Base-by-base conservation (phyloP, 2,888 invertebrate genomes). In the Atethmia centrago region DNA sequence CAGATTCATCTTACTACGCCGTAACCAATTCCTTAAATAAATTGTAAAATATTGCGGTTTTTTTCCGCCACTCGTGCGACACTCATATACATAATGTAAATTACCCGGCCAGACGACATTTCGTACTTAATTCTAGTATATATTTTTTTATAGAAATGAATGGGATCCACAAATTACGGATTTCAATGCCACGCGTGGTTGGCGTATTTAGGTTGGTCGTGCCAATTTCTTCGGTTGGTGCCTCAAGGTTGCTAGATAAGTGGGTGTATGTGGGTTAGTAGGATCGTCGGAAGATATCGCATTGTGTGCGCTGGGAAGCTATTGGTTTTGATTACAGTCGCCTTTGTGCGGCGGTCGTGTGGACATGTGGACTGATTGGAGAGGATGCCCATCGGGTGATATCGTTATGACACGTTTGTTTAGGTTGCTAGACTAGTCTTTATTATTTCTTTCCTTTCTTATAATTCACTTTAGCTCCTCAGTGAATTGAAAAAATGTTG, bases 71-170 rank as follows among this genome's bases (percentile, higher is more conserved):
- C 31, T 80, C 82, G 72, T 61, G 72, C 73, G 83, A 78, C 74
- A 64, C 67, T 76, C 80, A 63, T 81, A 78, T 78, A 80, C 72
- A 62, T 87, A 76, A 85, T 83, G 78, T 91, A 89, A 88, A 87
- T 87, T 88, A 88, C 80, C 81, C 65, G 67, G 80, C 77, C 85
- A 87, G 87, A 87, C 88, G 90, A 88, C 89, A 88, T 84, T 84
- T 83, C 71, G 82, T 78, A 85, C 83, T 82, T 87, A 86, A 77
- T 80, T 76, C 79, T 63, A 82, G 68, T 76, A 80, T 85, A 87
- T 88, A 89, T 89, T 87, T 89, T 80, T 83, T 83, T 87, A 91
- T 91, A 90, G 92, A 92, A 93, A 90, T 93, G 92, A 93, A 93
- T 93, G 92, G 74, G 92, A 89, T 88, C 88, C 89, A 89, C 91